These are phyloP conservation scores for Mamestra configurata DNA, from an alignment of 1,140 invertebrate genomes.

Conservation along the genomic window DNA sequence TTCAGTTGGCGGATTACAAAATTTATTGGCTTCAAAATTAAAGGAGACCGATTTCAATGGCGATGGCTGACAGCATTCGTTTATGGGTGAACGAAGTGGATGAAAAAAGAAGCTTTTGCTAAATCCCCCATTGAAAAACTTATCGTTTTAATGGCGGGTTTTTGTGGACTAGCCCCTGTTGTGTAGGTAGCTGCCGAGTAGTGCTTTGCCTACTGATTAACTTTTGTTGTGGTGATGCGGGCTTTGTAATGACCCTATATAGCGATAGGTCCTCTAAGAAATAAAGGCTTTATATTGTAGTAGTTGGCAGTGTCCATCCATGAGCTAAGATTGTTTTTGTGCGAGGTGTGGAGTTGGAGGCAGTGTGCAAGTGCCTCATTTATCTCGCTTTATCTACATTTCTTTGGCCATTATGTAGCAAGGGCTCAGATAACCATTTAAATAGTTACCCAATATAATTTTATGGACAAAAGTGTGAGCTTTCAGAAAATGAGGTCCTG, in stretches of 20 bases:
- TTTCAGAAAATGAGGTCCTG: slow-evolving; percentile 1
- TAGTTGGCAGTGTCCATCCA: slow-evolving; percentile 8
- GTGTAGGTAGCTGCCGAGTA: slow-evolving; percentile 5
- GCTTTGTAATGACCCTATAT: slow-evolving; percentile 34
- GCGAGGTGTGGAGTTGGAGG: slow-evolving; percentile 23
- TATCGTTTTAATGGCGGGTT: slow-evolving; percentile 66
- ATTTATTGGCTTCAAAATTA: slow-evolving; percentile 87
- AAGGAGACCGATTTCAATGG: slow-evolving; percentile 87
- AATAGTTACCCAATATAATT: slow-evolving; percentile 36
- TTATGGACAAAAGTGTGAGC: slow-evolving; percentile 26
- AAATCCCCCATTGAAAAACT: slow-evolving; percentile 72
- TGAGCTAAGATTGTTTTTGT: slow-evolving; percentile 34
- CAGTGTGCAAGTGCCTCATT: slow-evolving; percentile 38
- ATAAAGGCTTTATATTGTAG: slow-evolving; percentile 32
- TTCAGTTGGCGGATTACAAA: slow-evolving; percentile 85
- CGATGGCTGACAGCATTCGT: slow-evolving; percentile 77
- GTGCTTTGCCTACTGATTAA: slow-evolving; percentile 42
- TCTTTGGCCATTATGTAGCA: slow-evolving; percentile 30
- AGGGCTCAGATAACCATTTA: slow-evolving; percentile 24
- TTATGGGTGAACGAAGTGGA: slow-evolving; percentile 72
- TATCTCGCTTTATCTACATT: slow-evolving; percentile 34
- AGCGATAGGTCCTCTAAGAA: slow-evolving; percentile 6
- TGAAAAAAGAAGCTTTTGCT: slow-evolving; percentile 68
- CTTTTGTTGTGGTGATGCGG: slow-evolving; percentile 38
- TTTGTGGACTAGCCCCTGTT: slow-evolving; percentile 50